Evolutionary conservation across 2,888 invertebrate genomes (phyloP).

Genomic region (Sarcophaga carnaria): DNA sequence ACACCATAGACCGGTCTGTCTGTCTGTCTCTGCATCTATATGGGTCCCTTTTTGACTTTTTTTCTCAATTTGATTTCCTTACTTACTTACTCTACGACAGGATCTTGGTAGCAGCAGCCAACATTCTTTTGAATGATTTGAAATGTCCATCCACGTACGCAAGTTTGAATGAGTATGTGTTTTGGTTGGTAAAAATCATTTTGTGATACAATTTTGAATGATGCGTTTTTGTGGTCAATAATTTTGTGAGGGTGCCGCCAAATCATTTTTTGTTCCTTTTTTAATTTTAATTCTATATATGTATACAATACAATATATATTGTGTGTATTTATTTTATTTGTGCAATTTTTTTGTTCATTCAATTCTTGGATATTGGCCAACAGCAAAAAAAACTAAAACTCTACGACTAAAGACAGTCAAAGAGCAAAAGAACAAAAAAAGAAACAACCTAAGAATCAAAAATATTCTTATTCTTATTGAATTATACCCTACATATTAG

Average conservation of each 20-base stretch:
- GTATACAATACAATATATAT: neutral
- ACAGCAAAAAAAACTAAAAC: neutral
- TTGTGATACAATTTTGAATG: constrained; percentile 71
- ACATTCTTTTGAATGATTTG: constrained; percentile 63
- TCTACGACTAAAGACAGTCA: no score
- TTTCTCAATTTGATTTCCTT: neutral
- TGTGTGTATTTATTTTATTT: constrained; percentile 22
- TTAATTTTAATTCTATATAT: neutral
- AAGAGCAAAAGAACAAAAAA: constrained; percentile 3
- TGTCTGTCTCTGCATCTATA: neutral
- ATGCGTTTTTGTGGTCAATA: constrained; percentile 76
- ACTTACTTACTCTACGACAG: neutral
- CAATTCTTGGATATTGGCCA: constrained; percentile 63
- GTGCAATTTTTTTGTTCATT: constrained; percentile 52
- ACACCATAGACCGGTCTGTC: constrained; percentile 45
- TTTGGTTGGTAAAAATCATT: constrained; percentile 40
- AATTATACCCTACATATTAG: constrained; percentile 10
- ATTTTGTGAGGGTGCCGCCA: constrained; percentile 81
- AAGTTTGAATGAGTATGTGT: neutral
- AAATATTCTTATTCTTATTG: constrained; percentile 13
- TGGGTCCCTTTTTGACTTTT: constrained; percentile 2
- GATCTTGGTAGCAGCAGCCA: constrained; percentile 20
- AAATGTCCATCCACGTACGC: constrained; percentile 28
- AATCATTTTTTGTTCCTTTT: constrained; percentile 68
- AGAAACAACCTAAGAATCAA: neutral